Evolutionary conservation across 2,797 vertebrate species (phyloP).

Genomic region (Anas georgica): DNA sequence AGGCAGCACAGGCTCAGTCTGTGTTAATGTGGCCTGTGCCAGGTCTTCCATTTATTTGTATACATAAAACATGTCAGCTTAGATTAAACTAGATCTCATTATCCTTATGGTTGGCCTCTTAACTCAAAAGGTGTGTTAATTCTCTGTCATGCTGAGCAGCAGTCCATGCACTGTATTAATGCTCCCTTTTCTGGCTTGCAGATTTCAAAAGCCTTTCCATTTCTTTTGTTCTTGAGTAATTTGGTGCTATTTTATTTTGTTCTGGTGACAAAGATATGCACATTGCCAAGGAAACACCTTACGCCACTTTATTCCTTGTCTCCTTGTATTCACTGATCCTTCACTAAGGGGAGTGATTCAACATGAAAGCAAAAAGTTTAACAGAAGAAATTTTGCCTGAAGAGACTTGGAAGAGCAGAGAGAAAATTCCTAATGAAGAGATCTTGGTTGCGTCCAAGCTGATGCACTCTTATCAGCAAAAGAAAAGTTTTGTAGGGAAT

Average conservation of each 20-base stretch:
- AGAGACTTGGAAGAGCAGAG: not conserved
- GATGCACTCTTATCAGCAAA: not conserved
- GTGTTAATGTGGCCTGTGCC: not conserved
- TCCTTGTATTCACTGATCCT: constrained; percentile 5
- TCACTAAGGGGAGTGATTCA: not conserved
- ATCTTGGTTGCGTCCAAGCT: not conserved
- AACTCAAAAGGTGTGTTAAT: constrained; percentile 53
- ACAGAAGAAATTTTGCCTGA: constrained; percentile 18
- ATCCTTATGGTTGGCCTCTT: constrained; percentile 10
- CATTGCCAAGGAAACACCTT: constrained; percentile 45
- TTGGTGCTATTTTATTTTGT: constrained; percentile 35
- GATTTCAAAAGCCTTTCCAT: constrained; percentile 45
- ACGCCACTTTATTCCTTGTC: not conserved
- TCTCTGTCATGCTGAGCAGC: constrained; percentile 36
- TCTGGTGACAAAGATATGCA: not conserved
- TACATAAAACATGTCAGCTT: constrained; percentile 34
- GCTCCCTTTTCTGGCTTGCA: constrained; percentile 2
- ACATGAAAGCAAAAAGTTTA: constrained; percentile 39
- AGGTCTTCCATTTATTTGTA: constrained; percentile 41
- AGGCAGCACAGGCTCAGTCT: not conserved
- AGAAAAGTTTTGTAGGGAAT: not conserved
- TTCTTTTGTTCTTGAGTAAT: constrained; percentile 55
- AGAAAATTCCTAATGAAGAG: constrained; percentile 10
- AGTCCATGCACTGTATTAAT: not conserved
- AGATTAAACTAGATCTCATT: constrained; percentile 57